Base-by-base conservation (phyloP, 2,113 vertebrate species). In the Laticauda colubrina region DNA sequence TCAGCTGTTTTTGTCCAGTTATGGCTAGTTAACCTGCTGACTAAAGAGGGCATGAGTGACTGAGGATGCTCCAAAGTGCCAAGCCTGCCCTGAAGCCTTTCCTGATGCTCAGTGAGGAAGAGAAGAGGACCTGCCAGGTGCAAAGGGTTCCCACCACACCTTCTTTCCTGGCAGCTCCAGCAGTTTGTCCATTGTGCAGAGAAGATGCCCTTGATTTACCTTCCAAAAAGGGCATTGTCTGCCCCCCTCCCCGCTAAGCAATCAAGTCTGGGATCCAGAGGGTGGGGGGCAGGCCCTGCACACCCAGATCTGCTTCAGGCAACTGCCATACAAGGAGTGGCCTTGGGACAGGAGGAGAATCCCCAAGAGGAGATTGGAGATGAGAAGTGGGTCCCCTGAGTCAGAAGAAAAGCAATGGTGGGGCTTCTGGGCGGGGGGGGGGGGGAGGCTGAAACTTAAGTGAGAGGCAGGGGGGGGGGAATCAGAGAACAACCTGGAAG, bases 181-280 rank as follows among this genome's bases (percentile, higher is more conserved):
- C 94, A 97, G 94, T 88, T 96, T 15, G 61, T 29, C 29, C 90
- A 94, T 20, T 57, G 94, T 88, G 92, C 95, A 69, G 54, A 96
- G 92, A 93, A 23, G 94, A 54, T 91, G 95, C 94, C 94, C 95
- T 95, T 94, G 93, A 97, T 89, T 97, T 89, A 97, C 95, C 93
- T 93, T 95, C 95, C 97, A 96, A 97, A 95, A 97, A 97, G 97
- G 96, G 96, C 96, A 96, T 81, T 23, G 53, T 94, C 95, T 90
- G 95, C 34, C 24, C 8, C 90, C 23, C 34, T 15, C 8, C 90
- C 23, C 1, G 64, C 29, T 69, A 29, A 69, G 64, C 64, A 69
- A 15, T 69, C 12, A 5, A n/a, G 29, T 21, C 34, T 21, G 34
- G 18, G 34, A 39, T 34, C 69, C n/a, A 3, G n/a, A 81, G n/a